phyloP scores from a whole-genome alignment of 2,797 vertebrate genomes.

The Poeciliopsis gracilis region DNA sequence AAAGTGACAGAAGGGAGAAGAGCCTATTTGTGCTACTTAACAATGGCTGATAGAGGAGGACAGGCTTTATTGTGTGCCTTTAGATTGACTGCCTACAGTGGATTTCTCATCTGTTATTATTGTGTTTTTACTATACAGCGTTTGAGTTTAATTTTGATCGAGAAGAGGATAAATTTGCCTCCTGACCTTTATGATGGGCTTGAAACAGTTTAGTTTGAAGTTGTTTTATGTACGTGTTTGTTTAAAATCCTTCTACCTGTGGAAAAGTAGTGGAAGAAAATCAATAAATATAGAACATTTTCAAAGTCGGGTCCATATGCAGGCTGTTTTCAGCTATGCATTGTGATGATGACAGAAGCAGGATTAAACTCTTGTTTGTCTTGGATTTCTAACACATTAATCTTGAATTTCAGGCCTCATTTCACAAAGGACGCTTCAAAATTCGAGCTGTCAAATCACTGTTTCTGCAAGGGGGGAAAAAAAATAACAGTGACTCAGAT shows the following conservation, averaged over 20 bases:
- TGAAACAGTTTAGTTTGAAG: neutral
- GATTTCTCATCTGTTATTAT: slow-evolving; percentile 26
- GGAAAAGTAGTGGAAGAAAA: neutral
- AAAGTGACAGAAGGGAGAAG: slow-evolving; percentile 44
- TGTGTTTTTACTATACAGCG: slow-evolving; percentile 22
- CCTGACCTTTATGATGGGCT: neutral
- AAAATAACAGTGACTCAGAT: neutral
- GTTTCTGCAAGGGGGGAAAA: neutral
- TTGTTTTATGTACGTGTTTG: neutral
- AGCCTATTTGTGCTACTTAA: slow-evolving; percentile 46
- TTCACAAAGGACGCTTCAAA: neutral
- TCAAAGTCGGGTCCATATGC: neutral
- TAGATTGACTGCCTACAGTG: slow-evolving; percentile 21
- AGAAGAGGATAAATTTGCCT: slow-evolving; percentile 7
- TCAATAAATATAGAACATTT: neutral
- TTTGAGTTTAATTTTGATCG: slow-evolving; percentile 20
- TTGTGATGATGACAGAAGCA: neutral
- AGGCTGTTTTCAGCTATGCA: neutral
- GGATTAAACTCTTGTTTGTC: neutral
- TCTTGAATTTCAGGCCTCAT: slow-evolving; percentile 4
- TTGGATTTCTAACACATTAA: neutral
- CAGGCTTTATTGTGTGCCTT: neutral
- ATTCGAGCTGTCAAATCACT: neutral
- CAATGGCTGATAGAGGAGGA: slow-evolving; percentile 40
- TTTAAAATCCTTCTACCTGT: neutral